Evolutionary conservation across 2,113 vertebrate species (phyloP).

Genomic region (Macrotus californicus): DNA sequence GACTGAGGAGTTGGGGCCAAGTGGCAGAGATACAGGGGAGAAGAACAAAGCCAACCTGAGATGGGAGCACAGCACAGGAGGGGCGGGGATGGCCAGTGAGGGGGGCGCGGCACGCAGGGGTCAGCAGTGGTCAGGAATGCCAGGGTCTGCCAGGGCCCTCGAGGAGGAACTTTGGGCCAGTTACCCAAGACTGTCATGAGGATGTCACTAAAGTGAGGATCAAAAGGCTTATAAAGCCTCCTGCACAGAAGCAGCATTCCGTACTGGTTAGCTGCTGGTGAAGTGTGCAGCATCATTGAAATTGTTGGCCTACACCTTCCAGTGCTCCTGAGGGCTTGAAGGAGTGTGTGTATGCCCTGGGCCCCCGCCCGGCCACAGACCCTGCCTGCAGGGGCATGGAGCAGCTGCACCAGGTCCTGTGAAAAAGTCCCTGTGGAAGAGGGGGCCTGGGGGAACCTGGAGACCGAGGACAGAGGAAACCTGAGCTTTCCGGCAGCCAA

Average conservation of each 20-base stretch:
- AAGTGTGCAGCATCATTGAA: fast-evolving
- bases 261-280: fast-evolving
- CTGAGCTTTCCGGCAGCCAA: fast-evolving
- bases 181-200: fast-evolving
- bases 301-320: no score
- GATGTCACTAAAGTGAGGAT: neutral
- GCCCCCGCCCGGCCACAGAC: neutral
- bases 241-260: fast-evolving
- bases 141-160: neutral
- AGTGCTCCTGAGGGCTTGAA: neutral
- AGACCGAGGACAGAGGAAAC: neutral
- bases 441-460: fast-evolving
- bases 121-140: neutral
- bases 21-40: neutral
- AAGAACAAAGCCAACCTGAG: neutral
- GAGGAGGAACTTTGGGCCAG: neutral
- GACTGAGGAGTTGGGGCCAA: slow-evolving; percentile 79
- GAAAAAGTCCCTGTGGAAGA: neutral
- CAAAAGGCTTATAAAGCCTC: fast-evolving
- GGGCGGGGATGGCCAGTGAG: fast-evolving
- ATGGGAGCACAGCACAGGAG: neutral
- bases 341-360: fast-evolving
- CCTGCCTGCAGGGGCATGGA: neutral
- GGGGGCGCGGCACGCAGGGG: neutral
- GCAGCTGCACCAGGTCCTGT: neutral